phyloP scores from a whole-genome alignment of 2,113 vertebrate species.

The Ahaetulla prasina region DNA sequence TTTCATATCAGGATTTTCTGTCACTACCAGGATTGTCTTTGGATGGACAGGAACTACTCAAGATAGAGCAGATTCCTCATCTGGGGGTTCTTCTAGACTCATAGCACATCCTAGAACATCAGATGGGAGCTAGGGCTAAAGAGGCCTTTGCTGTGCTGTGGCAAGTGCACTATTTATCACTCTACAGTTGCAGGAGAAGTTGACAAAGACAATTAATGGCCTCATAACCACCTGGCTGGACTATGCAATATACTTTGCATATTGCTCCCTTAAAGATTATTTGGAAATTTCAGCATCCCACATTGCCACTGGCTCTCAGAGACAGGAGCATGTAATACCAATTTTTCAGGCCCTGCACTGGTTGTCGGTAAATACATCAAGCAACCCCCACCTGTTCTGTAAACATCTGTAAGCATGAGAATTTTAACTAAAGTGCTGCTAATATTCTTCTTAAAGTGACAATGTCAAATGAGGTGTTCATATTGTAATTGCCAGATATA shows the following conservation, averaged over 20 bases:
- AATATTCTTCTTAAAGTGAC: constrained; percentile 36
- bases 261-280: not conserved
- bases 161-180: not conserved
- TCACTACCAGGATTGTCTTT: not conserved
- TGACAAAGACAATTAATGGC: not conserved
- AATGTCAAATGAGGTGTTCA: constrained; percentile 29
- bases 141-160: not conserved
- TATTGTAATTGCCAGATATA: constrained; percentile 35
- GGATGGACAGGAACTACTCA: not conserved
- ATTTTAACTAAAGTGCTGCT: constrained; percentile 28
- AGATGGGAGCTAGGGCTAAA: not conserved
- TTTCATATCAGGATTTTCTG: not conserved
- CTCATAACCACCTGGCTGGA: not conserved
- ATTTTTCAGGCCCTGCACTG: not conserved
- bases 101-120: not conserved
- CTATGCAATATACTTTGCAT: not conserved
- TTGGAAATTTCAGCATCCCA: not conserved
- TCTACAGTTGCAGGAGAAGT: not conserved
- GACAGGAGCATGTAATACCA: not conserved
- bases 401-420: constrained; percentile 1
- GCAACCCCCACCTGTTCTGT: not conserved
- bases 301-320: not conserved
- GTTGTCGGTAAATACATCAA: not conserved
- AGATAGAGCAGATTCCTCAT: not conserved
- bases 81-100: not conserved